Conservation (phyloP, 2,113 vertebrate species). For the Sylvia atricapilla region DNA sequence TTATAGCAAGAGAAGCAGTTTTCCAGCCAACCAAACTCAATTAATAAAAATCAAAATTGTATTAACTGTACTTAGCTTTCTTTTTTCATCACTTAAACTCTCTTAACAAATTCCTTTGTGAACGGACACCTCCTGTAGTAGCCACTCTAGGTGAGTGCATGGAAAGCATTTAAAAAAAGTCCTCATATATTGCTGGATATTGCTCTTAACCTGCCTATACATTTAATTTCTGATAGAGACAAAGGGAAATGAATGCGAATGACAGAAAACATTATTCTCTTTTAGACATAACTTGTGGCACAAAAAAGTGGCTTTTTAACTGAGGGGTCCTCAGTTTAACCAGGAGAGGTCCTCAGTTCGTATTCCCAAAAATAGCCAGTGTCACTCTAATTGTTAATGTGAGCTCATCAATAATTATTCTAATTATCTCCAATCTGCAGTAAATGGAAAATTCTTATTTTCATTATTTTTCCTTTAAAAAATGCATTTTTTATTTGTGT, state of each 20-base stretch:
- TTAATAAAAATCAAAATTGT: background rate
- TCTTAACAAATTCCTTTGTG: background rate
- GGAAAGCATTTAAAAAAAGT: background rate
- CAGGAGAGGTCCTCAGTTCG: background rate
- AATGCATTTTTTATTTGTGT: background rate
- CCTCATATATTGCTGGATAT: background rate
- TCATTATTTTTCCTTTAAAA: background rate
- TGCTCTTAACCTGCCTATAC: background rate
- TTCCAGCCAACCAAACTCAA: background rate
- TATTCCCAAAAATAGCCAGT: conserved; percentile 72
- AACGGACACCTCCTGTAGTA: background rate
- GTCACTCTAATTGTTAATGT: conserved; percentile 68
- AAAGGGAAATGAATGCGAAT: conserved; percentile 54
- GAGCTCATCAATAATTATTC: conserved; percentile 72
- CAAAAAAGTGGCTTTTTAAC: conserved; percentile 42
- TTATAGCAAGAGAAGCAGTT: background rate
- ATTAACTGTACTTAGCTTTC: background rate
- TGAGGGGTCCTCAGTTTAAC: background rate
- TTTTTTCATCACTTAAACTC: background rate
- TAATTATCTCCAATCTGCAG: conserved; percentile 72
- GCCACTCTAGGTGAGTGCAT: background rate
- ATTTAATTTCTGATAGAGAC: conserved; percentile 46
- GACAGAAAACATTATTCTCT: conserved; percentile 60
- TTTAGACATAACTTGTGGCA: conserved; percentile 68
- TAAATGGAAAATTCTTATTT: background rate